A percentile compares a stretch with the other conserved stretches of the same genome.
phyloP scores from a whole-genome alignment of 2,113 vertebrate species.

The Tetrao urogallus region DNA sequence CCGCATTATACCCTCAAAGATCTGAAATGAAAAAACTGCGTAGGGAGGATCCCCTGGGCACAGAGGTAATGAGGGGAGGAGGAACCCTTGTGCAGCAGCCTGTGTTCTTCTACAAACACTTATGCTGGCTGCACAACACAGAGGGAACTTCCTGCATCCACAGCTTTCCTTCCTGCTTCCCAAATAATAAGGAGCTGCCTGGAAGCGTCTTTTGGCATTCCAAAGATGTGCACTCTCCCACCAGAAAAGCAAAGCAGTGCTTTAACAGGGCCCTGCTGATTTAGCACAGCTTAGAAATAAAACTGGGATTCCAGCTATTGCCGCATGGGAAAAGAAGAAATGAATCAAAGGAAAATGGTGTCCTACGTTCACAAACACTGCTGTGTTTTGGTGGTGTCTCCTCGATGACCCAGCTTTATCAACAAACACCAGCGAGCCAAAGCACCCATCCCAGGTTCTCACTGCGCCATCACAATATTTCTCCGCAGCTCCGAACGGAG shows the following conservation, averaged over 20 bases:
- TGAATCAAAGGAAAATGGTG: not conserved
- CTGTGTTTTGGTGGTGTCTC: not conserved
- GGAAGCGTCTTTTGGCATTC: not conserved
- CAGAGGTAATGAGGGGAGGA: not conserved
- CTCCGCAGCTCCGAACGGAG: not conserved
- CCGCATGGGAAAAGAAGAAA: not conserved
- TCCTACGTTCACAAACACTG: accelerated
- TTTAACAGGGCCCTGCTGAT: slow-evolving; percentile 28
- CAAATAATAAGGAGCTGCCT: slow-evolving; percentile 56
- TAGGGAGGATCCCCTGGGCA: too few species aligned
- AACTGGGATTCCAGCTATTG: not conserved
- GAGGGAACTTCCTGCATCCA: not conserved
- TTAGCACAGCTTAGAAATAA: slow-evolving; percentile 25
- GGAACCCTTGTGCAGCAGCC: not conserved
- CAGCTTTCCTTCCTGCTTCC: slow-evolving; percentile 31
- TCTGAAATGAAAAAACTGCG: not conserved
- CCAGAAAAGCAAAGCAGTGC: slow-evolving; percentile 6
- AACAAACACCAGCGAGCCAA: not conserved
- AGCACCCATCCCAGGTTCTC: not conserved
- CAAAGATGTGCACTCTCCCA: slow-evolving; percentile 3
- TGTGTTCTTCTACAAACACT: slow-evolving; percentile 37
- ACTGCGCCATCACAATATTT: not conserved
- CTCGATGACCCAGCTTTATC: not conserved
- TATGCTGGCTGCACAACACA: not conserved
- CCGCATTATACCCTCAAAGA: not conserved